Conservation (phyloP, 2,113 vertebrate species). For the Salvelinus sp. region DNA sequence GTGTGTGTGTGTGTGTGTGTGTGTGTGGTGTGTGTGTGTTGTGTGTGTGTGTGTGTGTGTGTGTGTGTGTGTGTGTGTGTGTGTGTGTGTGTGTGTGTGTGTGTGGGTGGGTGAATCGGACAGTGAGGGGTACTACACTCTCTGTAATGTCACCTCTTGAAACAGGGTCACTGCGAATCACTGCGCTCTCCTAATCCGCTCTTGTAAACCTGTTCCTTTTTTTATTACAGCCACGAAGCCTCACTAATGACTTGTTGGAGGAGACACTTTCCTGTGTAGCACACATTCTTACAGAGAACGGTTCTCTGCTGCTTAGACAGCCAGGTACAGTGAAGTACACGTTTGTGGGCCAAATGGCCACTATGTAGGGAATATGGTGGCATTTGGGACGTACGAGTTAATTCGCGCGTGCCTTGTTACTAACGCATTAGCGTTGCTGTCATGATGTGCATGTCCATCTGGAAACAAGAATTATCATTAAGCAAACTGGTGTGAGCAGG, state of each 20-base stretch:
- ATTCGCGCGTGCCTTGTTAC: neutral
- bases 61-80: neutral
- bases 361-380: too few relatives aligned
- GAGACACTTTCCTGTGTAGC: neutral
- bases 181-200: neutral
- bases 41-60: neutral
- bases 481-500: too few relatives aligned
- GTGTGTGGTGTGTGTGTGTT: neutral
- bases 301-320: neutral
- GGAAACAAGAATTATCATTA: neutral
- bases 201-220: constrained; percentile 69
- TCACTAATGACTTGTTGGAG: neutral
- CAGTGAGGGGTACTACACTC: constrained; percentile 80
- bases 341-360: too few relatives aligned
- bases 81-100: neutral
- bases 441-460: neutral
- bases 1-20: neutral
- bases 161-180: constrained; percentile 54
- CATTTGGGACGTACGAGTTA: neutral
- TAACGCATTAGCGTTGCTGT: neutral
- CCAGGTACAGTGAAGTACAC: too few relatives aligned
- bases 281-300: neutral
- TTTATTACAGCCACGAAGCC: neutral
- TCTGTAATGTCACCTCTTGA: constrained; percentile 84
- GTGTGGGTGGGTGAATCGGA: neutral